Evolutionary conservation across 2,797 vertebrate species (phyloP), one percentile per base, ranked within the genome.

Genomic region (Gadopsis marmoratus): DNA sequence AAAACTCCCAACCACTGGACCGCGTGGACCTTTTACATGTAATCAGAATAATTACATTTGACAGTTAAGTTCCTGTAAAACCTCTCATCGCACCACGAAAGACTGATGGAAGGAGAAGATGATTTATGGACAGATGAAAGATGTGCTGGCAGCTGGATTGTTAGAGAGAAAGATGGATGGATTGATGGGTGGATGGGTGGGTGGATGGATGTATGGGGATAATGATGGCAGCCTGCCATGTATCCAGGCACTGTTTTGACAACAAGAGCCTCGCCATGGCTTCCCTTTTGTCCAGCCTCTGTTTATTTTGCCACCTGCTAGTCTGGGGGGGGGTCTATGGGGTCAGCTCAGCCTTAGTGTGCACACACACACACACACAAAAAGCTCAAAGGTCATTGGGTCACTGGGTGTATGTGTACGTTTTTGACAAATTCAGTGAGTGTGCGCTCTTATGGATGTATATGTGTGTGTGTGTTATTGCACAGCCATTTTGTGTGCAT

Each of bases 301-400:
- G 95, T 96, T 97, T 96, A 91, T 74, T 29, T 96, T 96, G 90
- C 94, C 95, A 95, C 94, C 94, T 95, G 94, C 91, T 91, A 92
- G 92, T 91, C 93, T 92, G 90, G 88, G 92, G 90, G 88, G 91
- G 91, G 26, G 26, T 26, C 26, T 26, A 91, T 88, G 84, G 89
- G 91, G 91, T 93, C 85, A 89, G 79, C 71, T 82, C 75, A 74
- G 78, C 86, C 76, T 83, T 68, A 84, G 75, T 48, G 79, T 43
- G 51, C 69, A 10, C 50, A 29, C 55, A 64, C 54, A 47, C 68
- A 68, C 39, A 76, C 80, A 75, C 58, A 83, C 56, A 61, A 29
- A 51, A 26, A 71, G 86, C 85, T 79, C 76, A 83, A 23, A 74
- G 84, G 81, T 86, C 79, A 91, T 14, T 86, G 79, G 86, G 89